Conservation (phyloP, 2,113 vertebrate genomes). For the Martes martes region DNA sequence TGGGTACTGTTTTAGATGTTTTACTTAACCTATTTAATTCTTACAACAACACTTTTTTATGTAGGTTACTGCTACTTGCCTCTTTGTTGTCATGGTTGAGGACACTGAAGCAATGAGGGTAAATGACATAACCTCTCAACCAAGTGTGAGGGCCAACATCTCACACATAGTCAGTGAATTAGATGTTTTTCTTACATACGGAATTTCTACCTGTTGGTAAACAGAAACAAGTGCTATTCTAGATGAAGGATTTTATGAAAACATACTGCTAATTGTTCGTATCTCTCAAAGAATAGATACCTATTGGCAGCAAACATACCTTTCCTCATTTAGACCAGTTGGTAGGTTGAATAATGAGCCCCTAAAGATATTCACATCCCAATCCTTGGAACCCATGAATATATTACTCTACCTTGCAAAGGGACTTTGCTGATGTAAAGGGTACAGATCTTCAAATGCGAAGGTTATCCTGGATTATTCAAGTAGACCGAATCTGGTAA, state of each 20-base stretch:
- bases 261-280: background rate
- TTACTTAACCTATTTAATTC: background rate
- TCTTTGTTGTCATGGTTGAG: background rate
- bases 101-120: background rate
- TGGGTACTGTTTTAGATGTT: background rate
- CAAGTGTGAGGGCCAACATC: background rate
- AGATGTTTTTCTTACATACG: background rate
- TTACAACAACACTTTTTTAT: background rate
- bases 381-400: background rate
- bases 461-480: background rate
- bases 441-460: background rate
- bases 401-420: background rate
- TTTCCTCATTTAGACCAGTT: background rate
- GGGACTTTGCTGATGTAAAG: background rate
- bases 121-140: background rate
- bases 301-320: background rate
- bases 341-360: background rate
- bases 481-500: background rate
- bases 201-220: background rate
- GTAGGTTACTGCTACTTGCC: background rate
- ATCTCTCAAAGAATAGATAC: background rate
- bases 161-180: background rate
- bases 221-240: constrained; percentile 1
- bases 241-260: constrained; percentile 24
- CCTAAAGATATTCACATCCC: background rate